phyloP scores from a whole-genome alignment of 2,797 vertebrate genomes.

The Cichlasoma orientale region DNA sequence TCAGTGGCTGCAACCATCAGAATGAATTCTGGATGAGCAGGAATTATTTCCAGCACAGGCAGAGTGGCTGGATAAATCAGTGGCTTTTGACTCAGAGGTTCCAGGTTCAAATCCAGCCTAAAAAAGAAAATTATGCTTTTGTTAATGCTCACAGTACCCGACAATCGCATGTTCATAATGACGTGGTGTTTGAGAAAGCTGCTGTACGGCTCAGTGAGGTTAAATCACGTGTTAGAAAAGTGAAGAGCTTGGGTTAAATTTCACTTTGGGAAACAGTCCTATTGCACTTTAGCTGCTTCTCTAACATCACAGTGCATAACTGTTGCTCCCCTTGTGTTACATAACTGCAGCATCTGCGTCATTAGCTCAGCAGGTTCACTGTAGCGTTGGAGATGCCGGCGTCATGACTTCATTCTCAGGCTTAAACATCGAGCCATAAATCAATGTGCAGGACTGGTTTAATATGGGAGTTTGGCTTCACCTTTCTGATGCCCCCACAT shows the following conservation, averaged over 20 bases:
- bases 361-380: background rate
- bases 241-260: background rate
- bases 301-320: background rate
- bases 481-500: background rate
- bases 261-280: background rate
- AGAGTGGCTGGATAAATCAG: background rate
- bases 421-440: background rate
- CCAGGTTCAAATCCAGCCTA: background rate
- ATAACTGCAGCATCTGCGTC: background rate
- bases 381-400: background rate
- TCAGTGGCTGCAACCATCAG: rapidly evolving
- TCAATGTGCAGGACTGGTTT: background rate
- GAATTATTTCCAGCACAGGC: background rate
- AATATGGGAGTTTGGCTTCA: background rate
- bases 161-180: background rate
- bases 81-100: background rate
- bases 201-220: background rate
- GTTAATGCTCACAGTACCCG: too few species aligned
- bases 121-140: background rate
- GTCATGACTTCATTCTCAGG: background rate
- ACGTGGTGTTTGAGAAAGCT: background rate
- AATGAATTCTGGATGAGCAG: background rate
- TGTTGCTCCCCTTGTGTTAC: rapidly evolving
- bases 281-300: background rate
- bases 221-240: background rate